phyloP scores from a whole-genome alignment of 1,140 invertebrate genomes.

The Holcopasites calliopsidis region DNA sequence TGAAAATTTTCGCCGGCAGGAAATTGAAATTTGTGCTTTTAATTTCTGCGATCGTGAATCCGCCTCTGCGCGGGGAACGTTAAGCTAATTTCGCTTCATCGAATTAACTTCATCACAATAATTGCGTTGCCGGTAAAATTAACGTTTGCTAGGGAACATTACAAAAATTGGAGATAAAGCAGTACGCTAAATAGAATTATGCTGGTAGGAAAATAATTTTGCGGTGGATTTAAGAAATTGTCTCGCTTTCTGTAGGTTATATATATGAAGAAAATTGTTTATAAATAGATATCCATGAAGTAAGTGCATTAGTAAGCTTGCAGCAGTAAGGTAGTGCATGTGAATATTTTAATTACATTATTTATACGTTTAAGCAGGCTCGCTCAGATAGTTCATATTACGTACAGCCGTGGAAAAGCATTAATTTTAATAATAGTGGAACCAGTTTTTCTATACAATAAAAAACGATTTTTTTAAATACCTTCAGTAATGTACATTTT shows the following conservation, averaged over 20 bases:
- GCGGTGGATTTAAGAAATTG: not conserved
- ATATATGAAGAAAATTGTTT: no score
- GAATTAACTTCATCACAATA: not conserved
- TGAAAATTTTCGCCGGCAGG: not conserved
- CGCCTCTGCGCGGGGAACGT: not conserved
- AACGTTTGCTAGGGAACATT: not conserved
- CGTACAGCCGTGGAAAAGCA: no score
- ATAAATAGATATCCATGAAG: no score
- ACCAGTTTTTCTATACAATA: not conserved
- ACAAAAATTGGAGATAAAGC: not conserved
- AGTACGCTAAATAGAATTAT: not conserved
- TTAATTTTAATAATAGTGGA: no score
- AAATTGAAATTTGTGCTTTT: constrained; percentile 6
- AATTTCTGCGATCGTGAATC: not conserved
- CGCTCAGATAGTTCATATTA: no score
- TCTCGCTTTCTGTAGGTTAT: not conserved
- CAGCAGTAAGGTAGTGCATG: no score
- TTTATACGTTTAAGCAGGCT: no score
- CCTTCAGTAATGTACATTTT: not conserved
- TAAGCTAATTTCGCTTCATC: not conserved
- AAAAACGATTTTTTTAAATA: not conserved
- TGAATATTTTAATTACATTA: no score
- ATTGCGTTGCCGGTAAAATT: not conserved
- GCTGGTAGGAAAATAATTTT: not conserved
- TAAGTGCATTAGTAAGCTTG: no score